Percentiles rank a stretch among this genome's conserved stretches.
Evolutionary conservation across 1,140 invertebrate species (phyloP).

Genomic region (Aleiodes sp.): DNA sequence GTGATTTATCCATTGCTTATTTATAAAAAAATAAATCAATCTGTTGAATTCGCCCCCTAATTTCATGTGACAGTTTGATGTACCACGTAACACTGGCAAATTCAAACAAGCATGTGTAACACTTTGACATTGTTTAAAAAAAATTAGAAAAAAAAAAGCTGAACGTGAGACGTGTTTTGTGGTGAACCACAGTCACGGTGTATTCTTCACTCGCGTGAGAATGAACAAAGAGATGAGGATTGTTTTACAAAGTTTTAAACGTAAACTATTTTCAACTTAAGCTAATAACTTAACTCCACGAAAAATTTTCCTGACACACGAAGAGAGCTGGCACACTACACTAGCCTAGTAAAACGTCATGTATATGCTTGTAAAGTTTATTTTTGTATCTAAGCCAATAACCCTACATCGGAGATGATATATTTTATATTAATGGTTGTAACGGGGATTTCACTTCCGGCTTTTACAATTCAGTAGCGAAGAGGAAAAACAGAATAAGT

Average conservation of each 20-base stretch:
- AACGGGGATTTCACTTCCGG: neutral
- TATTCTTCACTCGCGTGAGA: neutral
- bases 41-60: neutral
- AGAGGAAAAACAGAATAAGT: too few species aligned
- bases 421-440: neutral
- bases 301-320: constrained; percentile 40
- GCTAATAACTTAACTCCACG: neutral
- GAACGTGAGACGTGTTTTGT: too few species aligned
- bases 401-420: neutral
- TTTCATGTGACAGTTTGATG: neutral
- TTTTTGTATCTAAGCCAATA: constrained; percentile 47
- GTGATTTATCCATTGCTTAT: neutral
- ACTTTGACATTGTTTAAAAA: neutral
- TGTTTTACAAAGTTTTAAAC: neutral
- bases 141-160: too few species aligned
- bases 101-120: neutral
- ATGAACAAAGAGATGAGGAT: neutral
- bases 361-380: constrained; percentile 33
- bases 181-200: neutral
- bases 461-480: neutral
- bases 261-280: constrained; percentile 17
- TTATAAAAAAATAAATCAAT: neutral
- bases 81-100: neutral
- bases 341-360: too few species aligned
- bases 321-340: neutral